Base-by-base conservation (phyloP, 92 coral and sea anemone genomes). In the Meandrina meandrites region DNA sequence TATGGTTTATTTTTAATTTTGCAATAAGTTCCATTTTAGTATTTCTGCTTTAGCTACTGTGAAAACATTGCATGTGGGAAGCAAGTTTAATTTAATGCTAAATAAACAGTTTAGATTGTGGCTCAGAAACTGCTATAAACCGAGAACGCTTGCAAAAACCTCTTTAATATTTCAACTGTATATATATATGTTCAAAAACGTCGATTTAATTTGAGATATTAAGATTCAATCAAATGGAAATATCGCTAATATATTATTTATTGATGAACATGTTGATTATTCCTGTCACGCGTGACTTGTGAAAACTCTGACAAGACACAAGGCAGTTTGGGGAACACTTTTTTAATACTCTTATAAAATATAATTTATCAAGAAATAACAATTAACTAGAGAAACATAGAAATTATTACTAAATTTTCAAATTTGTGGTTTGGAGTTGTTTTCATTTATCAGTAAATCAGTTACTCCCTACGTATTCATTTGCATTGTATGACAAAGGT, bases 221-320 rank as follows among this genome's bases (percentile, higher is more conserved):
- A 32, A 56, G 28, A 70, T 50, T 48, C 74, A 10, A 74, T n/a
- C 9, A 35, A 56, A 8, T 18, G 14, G 72, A 75, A 36, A 74
- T 73, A 74, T 42, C 17, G 37, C 53, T 74, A 54, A 56, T 73
- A 32, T 84, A 74, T 84, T 84, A 84, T 84, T 84, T 84, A 84
- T 84, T 84, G 57, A 68, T 42, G 36, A 36, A 58, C 66, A 36
- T 56, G 78, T 74, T 74, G 67, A 58, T 75, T 84, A 34, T 73
- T 50, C 81, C 67, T 84, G 40, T 36, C 48, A 24, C 53, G 28
- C 32, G 79, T n/a, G 16, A 72, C 79, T 24, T 47, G 6, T 64
- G 28, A 21, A 37, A 18, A 51, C 31, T 35, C 78, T 73, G 48
- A 11, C 28, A 5, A 79, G 45, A 58, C 17, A 57, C 30, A 34